phyloP scores from a whole-genome alignment of 2,113 vertebrate species.

The Zonotrichia leucophrys region DNA sequence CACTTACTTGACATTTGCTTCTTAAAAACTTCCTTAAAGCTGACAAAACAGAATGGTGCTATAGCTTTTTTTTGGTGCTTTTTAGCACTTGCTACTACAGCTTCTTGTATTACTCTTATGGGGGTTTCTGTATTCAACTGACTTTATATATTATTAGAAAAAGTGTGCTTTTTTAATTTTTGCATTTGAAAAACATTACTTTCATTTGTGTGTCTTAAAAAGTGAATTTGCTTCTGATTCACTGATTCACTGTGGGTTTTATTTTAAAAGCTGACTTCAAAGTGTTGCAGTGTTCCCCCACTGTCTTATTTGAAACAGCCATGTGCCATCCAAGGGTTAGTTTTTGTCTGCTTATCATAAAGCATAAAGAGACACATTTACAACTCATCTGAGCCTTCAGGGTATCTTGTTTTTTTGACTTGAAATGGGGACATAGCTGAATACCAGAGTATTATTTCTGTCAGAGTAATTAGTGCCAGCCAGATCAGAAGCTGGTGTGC shows the following conservation, averaged over 20 bases:
- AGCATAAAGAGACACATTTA: not conserved
- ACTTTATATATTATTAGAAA: not conserved
- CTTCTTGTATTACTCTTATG: not conserved
- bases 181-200: not conserved
- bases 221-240: not conserved
- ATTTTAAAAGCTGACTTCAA: not conserved
- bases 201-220: not conserved
- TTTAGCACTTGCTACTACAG: not conserved
- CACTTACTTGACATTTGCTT: not conserved
- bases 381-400: not conserved
- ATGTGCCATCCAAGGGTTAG: not conserved
- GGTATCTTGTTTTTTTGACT: not conserved
- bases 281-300: not conserved
- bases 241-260: not conserved
- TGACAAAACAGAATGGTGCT: not conserved
- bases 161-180: not conserved
- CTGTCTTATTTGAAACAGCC: not conserved
- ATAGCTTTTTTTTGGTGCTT: not conserved
- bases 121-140: not conserved
- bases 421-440: not conserved
- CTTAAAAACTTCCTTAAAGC: not conserved
- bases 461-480: not conserved
- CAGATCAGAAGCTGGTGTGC: not conserved
- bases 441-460: not conserved
- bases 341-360: not conserved